Base-by-base conservation (phyloP, 2,797 vertebrate species). In the Urosaurus nigricauda region DNA sequence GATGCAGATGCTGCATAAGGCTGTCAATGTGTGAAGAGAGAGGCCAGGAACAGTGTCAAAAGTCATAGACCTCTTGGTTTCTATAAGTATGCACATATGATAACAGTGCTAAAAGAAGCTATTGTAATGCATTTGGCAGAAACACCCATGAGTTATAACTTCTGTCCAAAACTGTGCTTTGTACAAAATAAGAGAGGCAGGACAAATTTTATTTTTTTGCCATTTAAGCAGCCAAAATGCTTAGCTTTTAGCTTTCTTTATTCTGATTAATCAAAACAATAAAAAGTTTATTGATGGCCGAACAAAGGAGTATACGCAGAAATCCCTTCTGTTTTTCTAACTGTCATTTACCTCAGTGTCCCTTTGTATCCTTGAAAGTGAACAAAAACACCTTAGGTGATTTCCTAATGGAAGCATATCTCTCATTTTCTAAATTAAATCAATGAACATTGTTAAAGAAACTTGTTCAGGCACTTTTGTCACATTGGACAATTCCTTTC, bases 401-500 rank as follows among this genome's bases (percentile, higher is more conserved):
- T 85, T 91, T 93, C 53, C 56, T 79, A 87, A 80, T 17, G 88
- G 58, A 84, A 92, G 43, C 19, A 0, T 9, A 43, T 65, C 82
- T 21, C n/a, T 93, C 32, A 53, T 40, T 43, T 93, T 86, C 35
- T 78, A 75, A 89, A 79, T 74, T 63, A 79, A 53, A 43, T 58
- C 91, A 93, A 86, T 77, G 19, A 82, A 0, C 75, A 85, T 83
- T 89, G 26, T 82, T 91, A 89, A 87, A 60, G 0, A 88, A 1
- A 60, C 83, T 87, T 90, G 84, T 84, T 68, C 83, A 68, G 79
- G 58, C 2, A 74, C 1, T 90, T 94, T 35, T 77, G 24, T 90
- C 17, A 85, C 56, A 37, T 86, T 86, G 17, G 89, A 21, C 87
- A 5, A 4, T 93, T 40, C 51, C 9, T 63, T 91, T 90, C 74